Base-by-base conservation (phyloP, 2,113 vertebrate genomes). In the Excalfactoria chinensis region DNA sequence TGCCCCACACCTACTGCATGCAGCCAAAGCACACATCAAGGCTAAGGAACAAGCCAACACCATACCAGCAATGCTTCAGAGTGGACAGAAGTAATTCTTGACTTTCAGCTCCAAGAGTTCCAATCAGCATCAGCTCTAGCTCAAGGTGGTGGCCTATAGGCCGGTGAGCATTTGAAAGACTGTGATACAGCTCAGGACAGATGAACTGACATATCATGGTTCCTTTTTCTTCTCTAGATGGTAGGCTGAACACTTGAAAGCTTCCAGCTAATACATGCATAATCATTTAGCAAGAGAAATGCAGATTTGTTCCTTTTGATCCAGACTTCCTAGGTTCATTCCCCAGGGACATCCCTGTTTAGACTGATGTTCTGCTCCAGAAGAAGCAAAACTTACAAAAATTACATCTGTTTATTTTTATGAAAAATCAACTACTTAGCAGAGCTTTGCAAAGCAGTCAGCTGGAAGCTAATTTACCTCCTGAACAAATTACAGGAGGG, bases 1-100 rank as follows among this genome's bases (percentile, higher is more conserved):
- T 21, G n/a, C 41, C 63, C 46, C 18, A 2, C 34, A 22, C n/a
- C 43, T 56, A 35, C 68, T 68, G 34, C 32, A 26, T 3, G 5
- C 17, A 49, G 34, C 72, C 40, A 55, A 19, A 73, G 55, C 34
- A 44, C 58, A 22, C 17, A 6, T n/a, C 68, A 72, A 60, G 30
- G 26, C 23, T 60, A 72, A 72, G 53, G 55, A 95, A 77, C 6
- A 66, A 72, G 53, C 23, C 40, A n/a, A 19, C 48, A 80, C 53
- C 53, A 55, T 26, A 68, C 3, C 68, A 83, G 51, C 37, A 16
- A 53, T 0, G 0, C 68, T 84, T 67, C 28, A 34, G 37, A 30
- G 68, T 16, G 37, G 58, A 63, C 14, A 86, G 53, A 83, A 89
- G 72, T 20, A 43, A 4, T 19, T 69, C 18, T 34, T 35, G 49